Conservation (phyloP, 2,888 invertebrate species). For the Phaonia tiefii region DNA sequence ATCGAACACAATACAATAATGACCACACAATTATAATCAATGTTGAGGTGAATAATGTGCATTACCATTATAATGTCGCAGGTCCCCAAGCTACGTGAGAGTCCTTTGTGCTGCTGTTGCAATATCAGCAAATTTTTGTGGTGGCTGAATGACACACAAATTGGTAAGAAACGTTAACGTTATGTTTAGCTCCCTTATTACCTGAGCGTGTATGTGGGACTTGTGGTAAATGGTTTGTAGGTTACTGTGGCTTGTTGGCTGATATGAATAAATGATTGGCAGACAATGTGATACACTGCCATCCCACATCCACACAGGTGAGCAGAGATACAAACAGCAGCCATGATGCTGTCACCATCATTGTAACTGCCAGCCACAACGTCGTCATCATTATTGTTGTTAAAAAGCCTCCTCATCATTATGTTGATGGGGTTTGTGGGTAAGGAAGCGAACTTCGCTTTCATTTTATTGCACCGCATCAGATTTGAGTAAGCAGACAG, state of each 20-base stretch:
- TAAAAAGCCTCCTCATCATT: conserved; percentile 11
- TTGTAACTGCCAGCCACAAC: background rate
- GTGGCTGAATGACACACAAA: too few species aligned
- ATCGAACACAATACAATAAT: background rate
- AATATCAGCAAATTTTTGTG: background rate
- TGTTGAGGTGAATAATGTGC: background rate
- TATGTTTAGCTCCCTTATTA: too few species aligned
- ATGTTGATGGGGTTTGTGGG: too few species aligned
- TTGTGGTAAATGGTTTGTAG: background rate
- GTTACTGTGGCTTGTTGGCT: too few species aligned
- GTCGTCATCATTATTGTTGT: background rate
- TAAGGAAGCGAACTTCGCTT: too few species aligned
- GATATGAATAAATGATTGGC: too few species aligned
- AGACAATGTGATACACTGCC: too few species aligned
- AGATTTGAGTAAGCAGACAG: too few species aligned
- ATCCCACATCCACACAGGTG: too few species aligned
- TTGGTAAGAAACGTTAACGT: too few species aligned
- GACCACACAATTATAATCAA: conserved; percentile 24
- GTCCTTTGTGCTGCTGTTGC: background rate
- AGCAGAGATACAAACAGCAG: too few species aligned
- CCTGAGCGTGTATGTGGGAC: background rate
- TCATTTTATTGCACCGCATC: too few species aligned
- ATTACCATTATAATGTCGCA: background rate
- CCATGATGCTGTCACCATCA: background rate
- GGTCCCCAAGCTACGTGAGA: background rate